These are phyloP conservation scores for Tinea trinotella DNA, from an alignment of 2,888 invertebrate genomes.

Conservation along the genomic window DNA sequence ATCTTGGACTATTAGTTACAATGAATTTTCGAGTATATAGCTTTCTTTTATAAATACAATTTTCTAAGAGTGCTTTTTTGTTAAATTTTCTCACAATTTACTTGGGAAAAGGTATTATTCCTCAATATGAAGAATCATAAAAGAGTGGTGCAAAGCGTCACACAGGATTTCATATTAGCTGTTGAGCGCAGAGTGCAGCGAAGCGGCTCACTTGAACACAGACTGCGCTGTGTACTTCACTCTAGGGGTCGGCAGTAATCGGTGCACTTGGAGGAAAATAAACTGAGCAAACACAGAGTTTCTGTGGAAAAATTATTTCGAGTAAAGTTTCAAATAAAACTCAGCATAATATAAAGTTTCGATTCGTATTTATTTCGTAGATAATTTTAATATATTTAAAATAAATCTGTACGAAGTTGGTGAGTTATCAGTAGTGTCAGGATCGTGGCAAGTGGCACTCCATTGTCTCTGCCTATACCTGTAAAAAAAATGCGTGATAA, in stretches of 20 bases:
- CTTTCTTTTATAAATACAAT: too few species aligned
- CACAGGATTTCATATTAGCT: constrained; percentile 51
- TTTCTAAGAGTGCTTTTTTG: too few species aligned
- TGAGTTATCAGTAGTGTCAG: too few species aligned
- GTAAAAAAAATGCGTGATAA: too few species aligned
- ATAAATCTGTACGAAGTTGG: too few species aligned
- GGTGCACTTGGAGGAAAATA: constrained; percentile 49
- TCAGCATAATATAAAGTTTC: constrained; percentile 19
- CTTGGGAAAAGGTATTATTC: not conserved
- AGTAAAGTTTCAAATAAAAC: constrained; percentile 41
- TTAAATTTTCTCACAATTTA: not conserved
- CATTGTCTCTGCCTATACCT: too few species aligned
- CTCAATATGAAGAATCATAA: constrained; percentile 29
- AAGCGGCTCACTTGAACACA: constrained; percentile 48
- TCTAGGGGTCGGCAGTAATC: constrained; percentile 39
- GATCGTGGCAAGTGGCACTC: too few species aligned
- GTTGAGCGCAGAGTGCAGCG: constrained; percentile 35
- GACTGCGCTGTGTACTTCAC: constrained; percentile 37
- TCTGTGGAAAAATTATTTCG: constrained; percentile 44
- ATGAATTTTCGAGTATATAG: too few species aligned
- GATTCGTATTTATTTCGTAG: too few species aligned
- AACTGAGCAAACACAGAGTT: constrained; percentile 55
- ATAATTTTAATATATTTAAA: too few species aligned
- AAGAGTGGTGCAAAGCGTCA: constrained; percentile 37
- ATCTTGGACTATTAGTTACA: too few species aligned